Evolutionary conservation across 2,888 invertebrate genomes (phyloP).

Genomic region (Siphlonurus alternatus): DNA sequence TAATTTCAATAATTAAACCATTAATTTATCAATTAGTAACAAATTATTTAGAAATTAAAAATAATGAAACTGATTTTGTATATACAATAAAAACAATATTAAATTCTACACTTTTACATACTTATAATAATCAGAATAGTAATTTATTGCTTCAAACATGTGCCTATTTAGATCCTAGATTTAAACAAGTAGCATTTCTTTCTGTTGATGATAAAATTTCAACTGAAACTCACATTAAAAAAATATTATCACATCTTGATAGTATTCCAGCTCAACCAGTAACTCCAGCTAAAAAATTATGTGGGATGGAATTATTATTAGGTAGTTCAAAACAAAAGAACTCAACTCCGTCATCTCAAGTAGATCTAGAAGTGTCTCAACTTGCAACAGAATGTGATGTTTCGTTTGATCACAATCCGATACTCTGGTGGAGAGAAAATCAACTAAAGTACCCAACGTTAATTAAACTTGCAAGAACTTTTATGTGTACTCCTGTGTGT

Average conservation of each 20-base stretch:
- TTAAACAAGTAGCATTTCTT: too few relatives aligned
- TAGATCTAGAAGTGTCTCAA: constrained; percentile 28
- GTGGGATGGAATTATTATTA: constrained; percentile 29
- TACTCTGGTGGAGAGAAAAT: constrained; percentile 26
- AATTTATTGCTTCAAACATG: constrained; percentile 28
- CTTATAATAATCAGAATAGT: constrained; percentile 24
- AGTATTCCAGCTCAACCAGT: too few relatives aligned
- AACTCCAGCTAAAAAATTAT: constrained; percentile 20
- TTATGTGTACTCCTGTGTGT: constrained; percentile 29
- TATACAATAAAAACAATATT: constrained; percentile 25
- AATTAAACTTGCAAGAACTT: constrained; percentile 25
- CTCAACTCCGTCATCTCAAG: constrained; percentile 26
- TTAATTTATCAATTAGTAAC: constrained; percentile 30
- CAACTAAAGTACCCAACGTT: constrained; percentile 28
- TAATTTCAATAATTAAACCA: constrained; percentile 31
- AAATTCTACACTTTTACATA: constrained; percentile 21
- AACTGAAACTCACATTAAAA: too few relatives aligned
- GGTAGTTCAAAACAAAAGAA: constrained; percentile 25
- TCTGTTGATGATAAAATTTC: too few relatives aligned
- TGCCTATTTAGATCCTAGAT: background rate
- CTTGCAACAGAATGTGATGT: constrained; percentile 30
- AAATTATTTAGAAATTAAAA: constrained; percentile 27
- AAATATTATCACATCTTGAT: too few relatives aligned
- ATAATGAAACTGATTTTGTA: constrained; percentile 24
- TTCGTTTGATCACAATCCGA: constrained; percentile 27